phyloP scores from a whole-genome alignment of 2,113 vertebrate species.

The Anguilla rostrata region DNA sequence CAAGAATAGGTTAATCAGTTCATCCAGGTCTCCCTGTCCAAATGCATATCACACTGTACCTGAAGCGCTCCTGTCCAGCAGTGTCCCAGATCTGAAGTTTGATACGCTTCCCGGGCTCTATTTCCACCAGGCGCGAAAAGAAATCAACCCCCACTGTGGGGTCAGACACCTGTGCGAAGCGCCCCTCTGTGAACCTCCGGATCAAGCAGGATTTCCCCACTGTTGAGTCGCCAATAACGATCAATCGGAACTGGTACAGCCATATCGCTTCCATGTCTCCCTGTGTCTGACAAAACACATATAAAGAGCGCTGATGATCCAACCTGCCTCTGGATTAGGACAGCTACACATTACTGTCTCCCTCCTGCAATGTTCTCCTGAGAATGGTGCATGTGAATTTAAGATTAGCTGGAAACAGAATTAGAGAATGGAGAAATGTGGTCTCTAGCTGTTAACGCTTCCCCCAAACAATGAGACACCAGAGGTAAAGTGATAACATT shows the following conservation, averaged over 20 bases:
- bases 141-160: constrained; percentile 95
- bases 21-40: no score
- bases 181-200: constrained; percentile 89
- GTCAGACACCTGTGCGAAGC: constrained; percentile 90
- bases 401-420: background rate
- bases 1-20: background rate
- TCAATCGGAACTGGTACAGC: constrained; percentile 94
- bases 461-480: background rate
- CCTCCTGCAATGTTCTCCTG: background rate
- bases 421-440: no score
- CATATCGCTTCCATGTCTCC: constrained; percentile 90
- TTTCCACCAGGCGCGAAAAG: constrained; percentile 94
- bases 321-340: background rate
- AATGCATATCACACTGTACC: constrained; percentile 60
- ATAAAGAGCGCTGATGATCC: background rate
- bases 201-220: constrained; percentile 94
- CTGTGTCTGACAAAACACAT: constrained; percentile 41
- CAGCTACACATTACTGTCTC: background rate
- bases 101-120: constrained; percentile 90
- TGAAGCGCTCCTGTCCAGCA: constrained; percentile 88
- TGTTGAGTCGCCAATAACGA: constrained; percentile 93
- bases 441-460: background rate
- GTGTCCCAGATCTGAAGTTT: constrained; percentile 92
- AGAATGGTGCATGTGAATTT: background rate
- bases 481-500: background rate